Conservation (phyloP, 2,888 invertebrate species). For the Lithophane ornitopus region DNA sequence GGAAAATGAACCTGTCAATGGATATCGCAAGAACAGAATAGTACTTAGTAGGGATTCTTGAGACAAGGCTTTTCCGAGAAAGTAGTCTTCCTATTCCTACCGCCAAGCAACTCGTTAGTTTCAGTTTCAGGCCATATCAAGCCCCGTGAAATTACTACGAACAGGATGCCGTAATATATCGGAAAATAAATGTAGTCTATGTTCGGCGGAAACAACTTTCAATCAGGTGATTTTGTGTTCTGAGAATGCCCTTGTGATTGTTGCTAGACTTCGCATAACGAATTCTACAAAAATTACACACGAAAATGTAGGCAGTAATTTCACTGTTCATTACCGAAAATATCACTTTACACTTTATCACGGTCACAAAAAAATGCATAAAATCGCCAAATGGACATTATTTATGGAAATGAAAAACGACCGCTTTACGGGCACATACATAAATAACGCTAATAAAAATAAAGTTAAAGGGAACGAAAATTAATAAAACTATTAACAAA, state of each 20-base stretch:
- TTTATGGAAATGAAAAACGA: conserved; percentile 58
- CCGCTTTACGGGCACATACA: conserved; percentile 49
- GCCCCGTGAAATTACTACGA: neutral
- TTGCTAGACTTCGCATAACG: neutral
- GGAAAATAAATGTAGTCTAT: neutral
- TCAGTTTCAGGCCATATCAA: neutral
- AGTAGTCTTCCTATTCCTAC: neutral
- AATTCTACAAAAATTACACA: conserved; percentile 1
- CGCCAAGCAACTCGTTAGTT: neutral
- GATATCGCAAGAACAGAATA: neutral
- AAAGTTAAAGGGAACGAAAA: conserved; percentile 10
- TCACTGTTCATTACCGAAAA: conserved; percentile 43
- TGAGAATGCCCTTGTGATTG: neutral
- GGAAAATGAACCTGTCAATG: neutral
- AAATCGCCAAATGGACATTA: conserved; percentile 57
- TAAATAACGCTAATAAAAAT: conserved; percentile 53
- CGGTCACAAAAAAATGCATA: conserved; percentile 51
- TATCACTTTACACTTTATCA: conserved; percentile 50
- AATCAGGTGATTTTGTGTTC: neutral
- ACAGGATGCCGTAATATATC: neutral
- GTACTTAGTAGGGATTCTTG: neutral
- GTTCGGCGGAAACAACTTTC: neutral
- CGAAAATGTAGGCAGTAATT: conserved; percentile 10
- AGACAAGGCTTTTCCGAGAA: neutral
- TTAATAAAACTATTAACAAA: conserved; percentile 20